phyloP scores from a whole-genome alignment of 2,113 vertebrate genomes.

The Cranoglanis bouderius region DNA sequence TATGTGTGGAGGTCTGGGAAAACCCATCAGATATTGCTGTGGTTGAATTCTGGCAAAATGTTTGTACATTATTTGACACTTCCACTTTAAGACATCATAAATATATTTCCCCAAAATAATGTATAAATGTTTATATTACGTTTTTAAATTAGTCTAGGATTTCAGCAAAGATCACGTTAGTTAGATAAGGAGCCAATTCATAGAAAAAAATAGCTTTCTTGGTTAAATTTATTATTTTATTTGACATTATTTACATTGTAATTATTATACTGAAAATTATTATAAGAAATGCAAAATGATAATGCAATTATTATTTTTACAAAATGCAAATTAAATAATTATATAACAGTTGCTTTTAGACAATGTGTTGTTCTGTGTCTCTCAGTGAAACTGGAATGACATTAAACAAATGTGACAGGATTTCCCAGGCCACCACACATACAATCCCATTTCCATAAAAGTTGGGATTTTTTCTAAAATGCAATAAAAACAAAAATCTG shows the following conservation, averaged over 20 bases:
- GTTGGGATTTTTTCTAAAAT: too few species aligned
- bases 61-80: neutral
- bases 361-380: neutral
- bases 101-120: neutral
- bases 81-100: neutral
- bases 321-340: neutral
- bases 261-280: neutral
- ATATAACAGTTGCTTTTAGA: neutral
- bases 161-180: neutral
- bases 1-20: neutral
- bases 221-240: neutral
- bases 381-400: neutral
- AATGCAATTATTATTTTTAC: neutral
- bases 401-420: neutral
- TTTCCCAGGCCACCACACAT: neutral
- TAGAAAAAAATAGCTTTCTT: neutral
- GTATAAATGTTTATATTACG: neutral
- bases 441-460: too few species aligned
- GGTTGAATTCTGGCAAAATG: neutral
- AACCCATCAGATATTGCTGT: neutral
- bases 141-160: neutral
- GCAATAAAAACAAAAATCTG: too few species aligned
- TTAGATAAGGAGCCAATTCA: neutral
- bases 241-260: neutral
- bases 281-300: neutral